phyloP scores from a whole-genome alignment of 2,888 invertebrate species.

The Limnephilus lunatus region DNA sequence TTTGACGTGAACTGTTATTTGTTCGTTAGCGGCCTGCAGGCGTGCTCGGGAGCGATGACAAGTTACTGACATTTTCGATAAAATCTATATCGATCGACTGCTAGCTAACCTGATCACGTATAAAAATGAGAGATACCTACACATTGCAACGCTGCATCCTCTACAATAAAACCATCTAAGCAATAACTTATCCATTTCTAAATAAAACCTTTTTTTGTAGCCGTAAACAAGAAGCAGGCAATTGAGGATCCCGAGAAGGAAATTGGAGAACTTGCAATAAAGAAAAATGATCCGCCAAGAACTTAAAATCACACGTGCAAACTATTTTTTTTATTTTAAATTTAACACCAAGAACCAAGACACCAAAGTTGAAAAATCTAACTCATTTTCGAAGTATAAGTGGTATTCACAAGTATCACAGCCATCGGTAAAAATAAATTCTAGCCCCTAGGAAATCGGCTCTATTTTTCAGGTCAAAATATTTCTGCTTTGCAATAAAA shows the following conservation, averaged over 20 bases:
- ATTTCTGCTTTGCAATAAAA: too few relatives aligned
- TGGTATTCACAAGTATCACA: not conserved
- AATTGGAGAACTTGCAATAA: not conserved
- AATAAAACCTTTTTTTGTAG: not conserved
- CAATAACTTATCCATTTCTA: not conserved
- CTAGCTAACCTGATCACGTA: not conserved
- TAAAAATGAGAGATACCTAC: not conserved
- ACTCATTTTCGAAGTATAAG: not conserved
- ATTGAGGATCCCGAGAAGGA: not conserved
- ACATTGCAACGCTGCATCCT: not conserved
- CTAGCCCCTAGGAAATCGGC: too few relatives aligned
- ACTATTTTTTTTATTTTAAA: not conserved
- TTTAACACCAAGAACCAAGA: not conserved
- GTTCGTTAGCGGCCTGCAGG: too few relatives aligned
- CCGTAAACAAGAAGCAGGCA: not conserved
- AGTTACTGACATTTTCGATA: too few relatives aligned
- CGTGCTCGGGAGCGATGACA: too few relatives aligned
- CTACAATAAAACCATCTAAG: not conserved
- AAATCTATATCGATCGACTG: too few relatives aligned
- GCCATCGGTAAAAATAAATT: too few relatives aligned
- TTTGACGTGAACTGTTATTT: too few relatives aligned
- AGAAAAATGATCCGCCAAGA: not conserved
- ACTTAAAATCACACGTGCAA: not conserved
- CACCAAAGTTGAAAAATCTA: not conserved
- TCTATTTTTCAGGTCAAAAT: too few relatives aligned